These are phyloP conservation scores for Microtus pennsylvanicus DNA, from an alignment of 2,113 vertebrate species.

Conservation along the genomic window DNA sequence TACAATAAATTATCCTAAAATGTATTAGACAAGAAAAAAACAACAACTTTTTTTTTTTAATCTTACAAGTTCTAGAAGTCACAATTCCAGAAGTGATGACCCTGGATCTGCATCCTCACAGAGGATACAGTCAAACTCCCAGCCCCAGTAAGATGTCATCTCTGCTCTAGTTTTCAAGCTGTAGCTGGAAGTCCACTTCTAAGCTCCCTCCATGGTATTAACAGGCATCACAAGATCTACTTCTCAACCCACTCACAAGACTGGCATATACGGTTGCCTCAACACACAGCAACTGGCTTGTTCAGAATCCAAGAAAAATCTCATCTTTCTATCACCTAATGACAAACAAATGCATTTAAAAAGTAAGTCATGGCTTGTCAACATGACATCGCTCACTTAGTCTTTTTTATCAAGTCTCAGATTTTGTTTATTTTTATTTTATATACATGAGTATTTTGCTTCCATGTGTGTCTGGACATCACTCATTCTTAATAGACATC, in stretches of 20 bases:
- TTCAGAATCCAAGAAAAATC: not conserved
- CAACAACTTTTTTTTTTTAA: not conserved
- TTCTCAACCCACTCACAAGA: not conserved
- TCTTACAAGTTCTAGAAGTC: not conserved
- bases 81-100: not conserved
- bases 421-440: not conserved
- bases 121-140: not conserved
- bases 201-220: not conserved
- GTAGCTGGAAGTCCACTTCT: not conserved
- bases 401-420: not conserved
- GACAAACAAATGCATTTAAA: not conserved
- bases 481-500: not conserved
- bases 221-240: not conserved
- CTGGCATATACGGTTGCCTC: not conserved
- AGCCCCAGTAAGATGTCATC: not conserved
- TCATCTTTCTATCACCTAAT: not conserved
- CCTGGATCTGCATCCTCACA: not conserved
- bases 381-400: fast-evolving
- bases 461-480: too few species aligned
- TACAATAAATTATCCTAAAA: conserved; percentile 44
- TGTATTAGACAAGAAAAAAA: not conserved
- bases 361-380: not conserved
- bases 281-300: not conserved
- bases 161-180: not conserved
- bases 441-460: too few species aligned